These are phyloP conservation scores for Bergia sp. DNA, from an alignment of 92 coral and sea anemone genomes.

Conservation along the genomic window DNA sequence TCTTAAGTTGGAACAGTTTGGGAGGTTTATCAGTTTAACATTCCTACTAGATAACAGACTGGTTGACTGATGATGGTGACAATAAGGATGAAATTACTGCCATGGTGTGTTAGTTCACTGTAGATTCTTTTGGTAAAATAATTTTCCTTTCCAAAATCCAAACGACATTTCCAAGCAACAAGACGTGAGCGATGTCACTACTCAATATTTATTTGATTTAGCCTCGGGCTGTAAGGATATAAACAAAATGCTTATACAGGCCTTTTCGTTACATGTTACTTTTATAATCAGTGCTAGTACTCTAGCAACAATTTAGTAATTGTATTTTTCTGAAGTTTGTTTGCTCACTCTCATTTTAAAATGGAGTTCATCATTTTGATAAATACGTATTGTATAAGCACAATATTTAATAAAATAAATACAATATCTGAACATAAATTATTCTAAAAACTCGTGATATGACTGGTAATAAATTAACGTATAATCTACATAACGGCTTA, in stretches of 20 bases:
- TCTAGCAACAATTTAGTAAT: background rate
- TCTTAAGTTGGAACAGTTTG: too few relatives aligned
- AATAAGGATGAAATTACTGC: too few relatives aligned
- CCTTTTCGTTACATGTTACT: background rate
- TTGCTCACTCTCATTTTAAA: background rate
- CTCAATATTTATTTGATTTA: background rate
- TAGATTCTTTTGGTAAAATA: too few relatives aligned
- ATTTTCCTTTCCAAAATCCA: too few relatives aligned
- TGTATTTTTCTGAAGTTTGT: background rate
- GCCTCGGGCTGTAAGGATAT: background rate
- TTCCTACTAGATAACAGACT: too few relatives aligned
- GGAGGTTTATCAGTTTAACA: too few relatives aligned
- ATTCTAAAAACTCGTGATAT: background rate
- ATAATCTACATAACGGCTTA: background rate
- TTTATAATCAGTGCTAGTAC: background rate
- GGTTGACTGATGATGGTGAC: too few relatives aligned
- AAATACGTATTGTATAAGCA: constrained; percentile 17
- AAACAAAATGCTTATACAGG: background rate
- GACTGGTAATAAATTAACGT: constrained; percentile 1
- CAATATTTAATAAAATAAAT: constrained; percentile 25
- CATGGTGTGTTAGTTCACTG: too few relatives aligned
- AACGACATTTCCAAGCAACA: background rate
- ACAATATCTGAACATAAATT: background rate
- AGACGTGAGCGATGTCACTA: background rate
- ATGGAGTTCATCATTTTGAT: background rate